These are phyloP conservation scores for Zeugodacus cucurbitae DNA, from an alignment of 1,140 invertebrate genomes.

Conservation along the genomic window DNA sequence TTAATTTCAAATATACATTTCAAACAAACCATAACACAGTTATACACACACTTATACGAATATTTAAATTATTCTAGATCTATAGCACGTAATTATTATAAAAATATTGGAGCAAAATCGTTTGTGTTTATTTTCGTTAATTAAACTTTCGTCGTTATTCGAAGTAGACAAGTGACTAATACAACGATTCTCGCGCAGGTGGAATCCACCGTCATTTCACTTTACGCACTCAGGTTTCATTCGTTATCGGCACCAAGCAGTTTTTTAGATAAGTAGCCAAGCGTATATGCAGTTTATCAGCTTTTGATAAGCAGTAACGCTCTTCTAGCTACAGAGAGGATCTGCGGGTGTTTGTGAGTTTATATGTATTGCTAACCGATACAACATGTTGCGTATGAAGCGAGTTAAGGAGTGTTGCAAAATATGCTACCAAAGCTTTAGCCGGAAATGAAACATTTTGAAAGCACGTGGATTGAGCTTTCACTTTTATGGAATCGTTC, in stretches of 20 bases:
- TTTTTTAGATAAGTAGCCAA: not conserved
- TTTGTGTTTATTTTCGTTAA: not conserved
- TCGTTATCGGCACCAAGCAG: not conserved
- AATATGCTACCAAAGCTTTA: not conserved
- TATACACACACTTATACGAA: not conserved
- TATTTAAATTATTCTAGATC: not conserved
- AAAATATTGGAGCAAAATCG: not conserved
- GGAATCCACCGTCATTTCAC: not conserved
- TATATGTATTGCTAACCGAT: not conserved
- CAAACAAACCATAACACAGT: not conserved
- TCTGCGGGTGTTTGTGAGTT: no score
- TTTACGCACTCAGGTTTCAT: not conserved
- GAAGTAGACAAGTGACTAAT: constrained; percentile 25
- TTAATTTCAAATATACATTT: not conserved
- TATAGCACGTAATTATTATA: not conserved
- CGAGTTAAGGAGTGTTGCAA: not conserved
- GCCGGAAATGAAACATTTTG: no score
- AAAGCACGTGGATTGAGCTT: no score
- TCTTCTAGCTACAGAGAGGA: not conserved
- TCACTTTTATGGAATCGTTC: no score
- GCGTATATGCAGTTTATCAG: constrained; percentile 18
- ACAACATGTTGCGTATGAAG: not conserved
- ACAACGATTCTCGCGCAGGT: not conserved
- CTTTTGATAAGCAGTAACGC: constrained; percentile 13
- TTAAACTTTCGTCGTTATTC: constrained; percentile 12